A percentile compares a stretch with the other conserved stretches of the same genome.
These are phyloP conservation scores for Lacerta agilis DNA, from an alignment of 2,797 vertebrate genomes.

Conservation along the genomic window DNA sequence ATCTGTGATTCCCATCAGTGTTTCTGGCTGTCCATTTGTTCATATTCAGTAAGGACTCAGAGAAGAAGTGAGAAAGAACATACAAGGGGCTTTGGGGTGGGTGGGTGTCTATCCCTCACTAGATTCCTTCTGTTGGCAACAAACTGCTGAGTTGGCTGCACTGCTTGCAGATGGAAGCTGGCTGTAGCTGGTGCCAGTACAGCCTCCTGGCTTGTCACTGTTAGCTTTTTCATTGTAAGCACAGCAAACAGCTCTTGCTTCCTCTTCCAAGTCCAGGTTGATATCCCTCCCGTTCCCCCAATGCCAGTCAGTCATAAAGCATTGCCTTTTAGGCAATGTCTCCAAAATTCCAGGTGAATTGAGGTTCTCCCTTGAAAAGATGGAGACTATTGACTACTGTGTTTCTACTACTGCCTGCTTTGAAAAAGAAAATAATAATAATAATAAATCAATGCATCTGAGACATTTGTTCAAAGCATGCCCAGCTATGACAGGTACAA, in stretches of 20 bases:
- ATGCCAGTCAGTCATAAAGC: constrained; percentile 16
- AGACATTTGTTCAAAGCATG: constrained; percentile 11
- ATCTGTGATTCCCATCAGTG: background rate
- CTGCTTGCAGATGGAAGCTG: constrained; percentile 40
- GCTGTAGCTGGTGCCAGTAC: constrained; percentile 23
- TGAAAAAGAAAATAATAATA: constrained; percentile 1
- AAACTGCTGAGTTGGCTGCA: background rate
- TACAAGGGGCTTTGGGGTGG: background rate
- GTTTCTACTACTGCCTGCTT: accelerated
- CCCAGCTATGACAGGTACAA: background rate
- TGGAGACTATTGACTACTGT: background rate
- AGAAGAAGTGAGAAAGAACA: background rate
- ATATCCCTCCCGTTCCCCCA: background rate
- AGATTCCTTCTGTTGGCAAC: constrained; percentile 19
- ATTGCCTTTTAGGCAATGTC: constrained; percentile 5
- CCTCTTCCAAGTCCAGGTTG: constrained; percentile 19
- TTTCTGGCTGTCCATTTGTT: constrained; percentile 1
- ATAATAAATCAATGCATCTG: background rate
- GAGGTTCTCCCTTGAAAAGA: background rate
- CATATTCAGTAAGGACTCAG: constrained; percentile 2
- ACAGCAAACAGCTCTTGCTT: constrained; percentile 43
- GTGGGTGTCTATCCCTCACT: background rate
- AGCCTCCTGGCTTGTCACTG: constrained; percentile 36
- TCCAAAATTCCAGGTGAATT: constrained; percentile 3
- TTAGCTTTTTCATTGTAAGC: constrained; percentile 43